phyloP scores from a whole-genome alignment of 2,113 vertebrate genomes.

The Motacilla tschutschensis region DNA sequence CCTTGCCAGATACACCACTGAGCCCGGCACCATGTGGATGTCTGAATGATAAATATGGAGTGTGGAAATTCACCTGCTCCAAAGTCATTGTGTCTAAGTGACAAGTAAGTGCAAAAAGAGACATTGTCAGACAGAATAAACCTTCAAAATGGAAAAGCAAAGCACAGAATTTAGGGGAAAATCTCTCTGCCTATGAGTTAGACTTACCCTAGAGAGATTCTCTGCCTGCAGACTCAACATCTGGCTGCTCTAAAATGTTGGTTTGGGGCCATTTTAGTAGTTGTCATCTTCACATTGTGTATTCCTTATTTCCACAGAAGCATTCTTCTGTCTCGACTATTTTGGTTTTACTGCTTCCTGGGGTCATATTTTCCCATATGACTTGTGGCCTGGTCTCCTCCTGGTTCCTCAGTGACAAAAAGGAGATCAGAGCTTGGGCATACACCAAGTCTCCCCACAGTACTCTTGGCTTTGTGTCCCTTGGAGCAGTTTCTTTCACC shows the following conservation, averaged over 20 bases:
- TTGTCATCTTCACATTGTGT: slow-evolving; percentile 16
- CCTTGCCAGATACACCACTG: not conserved
- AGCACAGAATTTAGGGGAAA: not conserved
- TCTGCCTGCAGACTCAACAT: not conserved
- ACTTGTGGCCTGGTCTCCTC: not conserved
- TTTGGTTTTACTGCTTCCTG: slow-evolving; percentile 17
- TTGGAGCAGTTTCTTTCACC: slow-evolving; percentile 7
- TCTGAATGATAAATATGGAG: not conserved
- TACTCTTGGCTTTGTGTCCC: not conserved
- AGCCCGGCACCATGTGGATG: not conserved
- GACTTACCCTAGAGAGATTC: not conserved
- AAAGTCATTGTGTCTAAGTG: not conserved
- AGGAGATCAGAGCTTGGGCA: slow-evolving; percentile 12
- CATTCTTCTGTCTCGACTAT: slow-evolving; percentile 22
- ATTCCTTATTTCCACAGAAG: slow-evolving; percentile 8
- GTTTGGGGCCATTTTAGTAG: not conserved
- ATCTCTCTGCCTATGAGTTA: not conserved
- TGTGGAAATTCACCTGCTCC: not conserved
- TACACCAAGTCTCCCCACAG: not conserved
- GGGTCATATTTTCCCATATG: not conserved
- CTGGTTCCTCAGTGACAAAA: not conserved
- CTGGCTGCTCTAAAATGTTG: slow-evolving; percentile 25
- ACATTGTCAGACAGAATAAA: not conserved
- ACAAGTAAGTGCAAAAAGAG: not conserved
- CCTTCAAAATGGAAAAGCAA: slow-evolving; percentile 2